Base-by-base conservation (phyloP, 2,113 vertebrate species). In the Lampris megalopsis region DNA sequence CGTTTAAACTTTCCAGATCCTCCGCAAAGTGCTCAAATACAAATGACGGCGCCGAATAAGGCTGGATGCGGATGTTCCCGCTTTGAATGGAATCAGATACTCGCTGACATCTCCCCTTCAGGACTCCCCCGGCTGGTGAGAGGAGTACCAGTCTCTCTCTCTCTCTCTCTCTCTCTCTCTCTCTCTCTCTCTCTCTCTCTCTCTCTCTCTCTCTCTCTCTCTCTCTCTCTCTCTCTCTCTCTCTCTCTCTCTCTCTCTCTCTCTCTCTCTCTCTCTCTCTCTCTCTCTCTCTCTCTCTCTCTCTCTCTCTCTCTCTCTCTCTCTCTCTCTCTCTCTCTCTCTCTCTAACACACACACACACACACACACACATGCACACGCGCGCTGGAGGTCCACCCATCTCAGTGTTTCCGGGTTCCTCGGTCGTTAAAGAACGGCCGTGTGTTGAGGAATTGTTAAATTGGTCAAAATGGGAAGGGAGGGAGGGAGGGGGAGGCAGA, bases 331-430 rank as follows among this genome's bases (percentile, higher is more conserved):
- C 62, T 64, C 62, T 36, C 43, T 49, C 62, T n/a, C 43, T 64
- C 35, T 36, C 62, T 64, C 43, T n/a, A n/a, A n/a, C n/a, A n/a
- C n/a, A n/a, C n/a, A n/a, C n/a, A n/a, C n/a, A n/a, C n/a, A n/a
- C n/a, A n/a, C n/a, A 48, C 7, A 35, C 62, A 48, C 43, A 48
- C 62, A 6, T 9, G 36, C 58, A 13, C n/a, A 4, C 54, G 24
- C 54, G 24, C 45, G 45, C 49, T 24, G 11, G 65, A 48, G 77
- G 61, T 71, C 80, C 77, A 74, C 65, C 86, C 71, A 49, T 65
- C 77, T 41, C 75, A 56, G 50, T 54, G 82, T 86, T 94, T 95
- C 93, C 93, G 92, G 91, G 94, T 94, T 64, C 60, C 3, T 88
- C 82, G 41, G 79, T 56, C 63, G 68, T 53, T 61, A 85, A 72